A percentile compares a stretch with the other conserved stretches of the same genome.
phyloP scores from a whole-genome alignment of 2,888 invertebrate species.

The Lasiommata megera region DNA sequence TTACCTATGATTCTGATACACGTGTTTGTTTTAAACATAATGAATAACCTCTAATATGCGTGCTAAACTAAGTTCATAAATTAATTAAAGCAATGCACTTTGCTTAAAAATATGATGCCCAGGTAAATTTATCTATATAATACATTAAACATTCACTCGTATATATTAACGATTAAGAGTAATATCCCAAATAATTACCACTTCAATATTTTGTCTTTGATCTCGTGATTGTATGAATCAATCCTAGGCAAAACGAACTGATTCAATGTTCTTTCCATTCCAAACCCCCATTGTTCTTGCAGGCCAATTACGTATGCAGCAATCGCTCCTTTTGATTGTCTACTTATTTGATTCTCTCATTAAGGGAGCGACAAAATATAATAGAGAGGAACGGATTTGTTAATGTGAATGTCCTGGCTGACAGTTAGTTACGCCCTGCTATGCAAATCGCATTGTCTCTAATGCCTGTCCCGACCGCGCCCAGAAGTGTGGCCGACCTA shows the following conservation, averaged over 20 bases:
- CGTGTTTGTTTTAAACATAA: no score
- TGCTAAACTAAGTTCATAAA: no score
- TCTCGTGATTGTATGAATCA: no score
- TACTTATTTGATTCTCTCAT: constrained; percentile 21
- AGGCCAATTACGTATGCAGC: constrained; percentile 3
- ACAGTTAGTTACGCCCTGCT: constrained; percentile 73
- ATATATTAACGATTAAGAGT: no score
- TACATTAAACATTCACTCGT: no score
- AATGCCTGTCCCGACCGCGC: constrained; percentile 66
- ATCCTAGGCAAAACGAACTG: background rate
- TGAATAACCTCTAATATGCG: no score
- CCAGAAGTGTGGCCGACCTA: constrained; percentile 62
- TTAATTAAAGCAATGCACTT: no score
- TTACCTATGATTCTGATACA: no score
- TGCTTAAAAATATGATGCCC: no score
- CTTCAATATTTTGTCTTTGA: no score
- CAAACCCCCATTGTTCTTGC: constrained; percentile 26
- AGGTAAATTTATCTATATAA: no score
- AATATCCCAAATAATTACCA: no score
- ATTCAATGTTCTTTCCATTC: constrained; percentile 33
- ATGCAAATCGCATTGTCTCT: constrained; percentile 79
- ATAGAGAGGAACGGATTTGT: constrained; percentile 47
- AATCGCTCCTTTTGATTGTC: constrained; percentile 6
- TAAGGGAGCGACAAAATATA: constrained; percentile 21
- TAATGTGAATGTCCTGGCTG: constrained; percentile 76